Evolutionary conservation across 1,140 invertebrate genomes (phyloP).

Genomic region (Bombus cullumanus): DNA sequence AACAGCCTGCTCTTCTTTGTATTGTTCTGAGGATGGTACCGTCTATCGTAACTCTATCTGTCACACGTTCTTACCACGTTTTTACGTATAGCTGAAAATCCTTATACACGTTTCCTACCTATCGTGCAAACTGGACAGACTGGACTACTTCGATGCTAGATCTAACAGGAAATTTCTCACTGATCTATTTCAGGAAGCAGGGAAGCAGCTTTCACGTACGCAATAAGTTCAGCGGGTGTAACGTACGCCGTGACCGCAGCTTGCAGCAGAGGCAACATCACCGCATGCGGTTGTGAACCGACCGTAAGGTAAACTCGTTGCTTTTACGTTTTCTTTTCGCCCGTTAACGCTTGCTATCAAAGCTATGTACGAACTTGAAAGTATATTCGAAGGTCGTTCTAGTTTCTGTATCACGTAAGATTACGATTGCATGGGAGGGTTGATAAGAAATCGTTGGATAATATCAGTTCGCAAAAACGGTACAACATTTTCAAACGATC

Average conservation of each 20-base stretch:
- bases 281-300: slow-evolving; percentile 93
- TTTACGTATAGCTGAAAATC: slow-evolving; percentile 36
- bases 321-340: not conserved
- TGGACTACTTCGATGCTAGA: slow-evolving; percentile 22
- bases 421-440: not conserved
- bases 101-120: slow-evolving; percentile 18
- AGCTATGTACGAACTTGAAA: not conserved
- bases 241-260: slow-evolving; percentile 95
- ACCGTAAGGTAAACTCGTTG: slow-evolving; percentile 75
- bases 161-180: slow-evolving; percentile 53
- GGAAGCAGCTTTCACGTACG: slow-evolving; percentile 96
- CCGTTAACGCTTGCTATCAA: not conserved
- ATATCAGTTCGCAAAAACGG: not conserved
- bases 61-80: not conserved
- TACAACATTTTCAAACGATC: too few relatives aligned
- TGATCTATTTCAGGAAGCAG: slow-evolving; percentile 88
- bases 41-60: not conserved
- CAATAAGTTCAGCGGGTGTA: slow-evolving; percentile 94
- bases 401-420: not conserved
- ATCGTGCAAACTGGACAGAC: slow-evolving; percentile 44
- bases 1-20: not conserved
- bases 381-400: not conserved
- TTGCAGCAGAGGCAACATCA: slow-evolving; percentile 94
- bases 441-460: too few relatives aligned
- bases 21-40: not conserved